These are phyloP conservation scores for Heterodera schachtii DNA, from an alignment of 1,140 invertebrate species.

Conservation along the genomic window DNA sequence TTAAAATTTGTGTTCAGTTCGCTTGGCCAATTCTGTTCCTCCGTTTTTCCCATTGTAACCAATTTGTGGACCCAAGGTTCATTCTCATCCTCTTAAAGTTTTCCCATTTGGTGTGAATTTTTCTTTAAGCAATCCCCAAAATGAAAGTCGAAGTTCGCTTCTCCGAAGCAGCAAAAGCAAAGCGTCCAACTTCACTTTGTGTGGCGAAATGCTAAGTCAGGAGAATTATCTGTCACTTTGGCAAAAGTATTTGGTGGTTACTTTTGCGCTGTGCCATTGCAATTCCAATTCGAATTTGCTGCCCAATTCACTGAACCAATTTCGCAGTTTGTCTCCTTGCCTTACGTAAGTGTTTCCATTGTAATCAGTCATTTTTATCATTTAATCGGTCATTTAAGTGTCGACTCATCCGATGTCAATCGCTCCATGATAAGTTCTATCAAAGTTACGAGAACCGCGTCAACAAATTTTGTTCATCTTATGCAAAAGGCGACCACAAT, in stretches of 20 bases:
- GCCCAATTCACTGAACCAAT: slow-evolving; percentile 31
- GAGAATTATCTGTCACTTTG: slow-evolving; percentile 63
- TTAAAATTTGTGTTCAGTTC: no score
- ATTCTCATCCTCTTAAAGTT: slow-evolving; percentile 35
- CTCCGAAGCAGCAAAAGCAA: slow-evolving; percentile 73
- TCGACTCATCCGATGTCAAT: slow-evolving; percentile 22
- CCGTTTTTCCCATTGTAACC: slow-evolving; percentile 83
- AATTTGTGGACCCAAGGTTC: slow-evolving; percentile 87
- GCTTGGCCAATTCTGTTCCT: slow-evolving; percentile 94
- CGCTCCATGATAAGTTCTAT: slow-evolving; percentile 37
- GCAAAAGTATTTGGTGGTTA: slow-evolving; percentile 64
- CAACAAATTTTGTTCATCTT: slow-evolving; percentile 45
- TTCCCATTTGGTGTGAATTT: neutral
- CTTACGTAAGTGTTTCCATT: slow-evolving; percentile 14
- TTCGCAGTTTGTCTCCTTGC: slow-evolving; percentile 53
- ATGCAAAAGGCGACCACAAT: slow-evolving; percentile 39
- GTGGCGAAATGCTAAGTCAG: slow-evolving; percentile 59
- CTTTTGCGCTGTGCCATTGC: slow-evolving; percentile 59
- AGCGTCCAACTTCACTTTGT: slow-evolving; percentile 56
- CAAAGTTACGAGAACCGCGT: slow-evolving; percentile 33
- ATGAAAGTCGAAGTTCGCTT: slow-evolving; percentile 90
- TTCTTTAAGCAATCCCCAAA: slow-evolving; percentile 78
- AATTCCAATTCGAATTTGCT: slow-evolving; percentile 38
- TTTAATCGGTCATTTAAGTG: neutral
- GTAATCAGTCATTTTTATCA: neutral